Base-by-base conservation (phyloP, 2,888 invertebrate genomes). In the Microplitis manilae region DNA sequence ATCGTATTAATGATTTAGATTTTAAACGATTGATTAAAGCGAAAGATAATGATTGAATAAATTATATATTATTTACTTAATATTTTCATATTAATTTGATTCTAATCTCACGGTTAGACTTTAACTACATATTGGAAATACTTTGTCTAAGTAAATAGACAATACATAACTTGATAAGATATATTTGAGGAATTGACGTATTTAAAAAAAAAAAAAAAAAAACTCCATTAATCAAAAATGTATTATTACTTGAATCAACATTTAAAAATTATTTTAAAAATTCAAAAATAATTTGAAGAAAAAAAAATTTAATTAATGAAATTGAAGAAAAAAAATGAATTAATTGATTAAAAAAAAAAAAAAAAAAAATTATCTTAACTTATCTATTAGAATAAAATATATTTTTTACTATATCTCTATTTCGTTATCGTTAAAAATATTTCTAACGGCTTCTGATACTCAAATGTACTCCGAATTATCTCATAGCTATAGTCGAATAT, bases 141-240 rank as follows among this genome's bases (percentile, higher is more conserved):
- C 50, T 50, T 50, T 50, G 50, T 13, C 50, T 50, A 50, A 50
- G 50, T 50, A 50, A 50, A 50, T 50, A 50, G 50, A 50, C 50
- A 50, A 50, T 50, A 50, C 50, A 50, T 50, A 50, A 50, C 50
- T 50, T 50, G 50, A 50, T 50, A 50, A 50, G 50, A 50, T 50
- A 50, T 50, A 50, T 50, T 50, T 50, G 13, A 50, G 13, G 50
- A 50, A 50, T 50, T 50, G 50, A 50, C 50, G 13, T 50, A 5
- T 50, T 8, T 50, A 9, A 50, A 50, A 50, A 41, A 50, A 50
- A 50, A 50, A 41, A 50, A 50, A 50, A 50, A 13, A 13, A 50
- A 50, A 50, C 5, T 13, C 50, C 30, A 30, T 30, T 30, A 30
- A 30, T 30, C 30, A 30, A 30, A 30, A 30, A 0, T 30, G 30